Percentiles rank a stretch among this genome's conserved stretches.
Evolutionary conservation across 2,113 vertebrate species (phyloP).

Genomic region (Strix uralensis): DNA sequence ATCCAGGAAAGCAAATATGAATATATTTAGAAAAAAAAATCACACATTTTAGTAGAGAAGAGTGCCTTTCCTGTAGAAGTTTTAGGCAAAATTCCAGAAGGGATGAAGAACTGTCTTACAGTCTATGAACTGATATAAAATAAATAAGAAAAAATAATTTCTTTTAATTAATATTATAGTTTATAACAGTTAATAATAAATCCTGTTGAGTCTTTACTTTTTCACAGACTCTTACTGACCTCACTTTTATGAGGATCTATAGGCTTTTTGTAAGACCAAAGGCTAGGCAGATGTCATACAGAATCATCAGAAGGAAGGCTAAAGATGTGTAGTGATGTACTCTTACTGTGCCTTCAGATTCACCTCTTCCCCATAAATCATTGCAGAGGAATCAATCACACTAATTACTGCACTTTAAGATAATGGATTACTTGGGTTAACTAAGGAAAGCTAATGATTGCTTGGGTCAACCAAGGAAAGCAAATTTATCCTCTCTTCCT

Average conservation of each 20-base stretch:
- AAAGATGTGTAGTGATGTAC: not conserved
- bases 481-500: not conserved
- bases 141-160: not conserved
- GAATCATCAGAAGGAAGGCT: not conserved
- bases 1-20: not conserved
- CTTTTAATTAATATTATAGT: not conserved
- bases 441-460: not conserved
- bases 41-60: not conserved
- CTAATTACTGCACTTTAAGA: not conserved
- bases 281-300: not conserved
- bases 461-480: not conserved
- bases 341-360: not conserved
- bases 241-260: not conserved
- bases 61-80: not conserved
- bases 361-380: not conserved
- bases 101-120: not conserved
- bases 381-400: not conserved
- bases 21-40: not conserved
- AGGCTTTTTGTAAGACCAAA: not conserved
- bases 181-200: not conserved
- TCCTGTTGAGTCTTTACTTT: not conserved
- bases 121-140: not conserved
- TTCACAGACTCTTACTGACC: not conserved
- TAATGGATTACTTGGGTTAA: not conserved
- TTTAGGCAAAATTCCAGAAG: not conserved